Conservation (phyloP, 2,888 invertebrate genomes). For the Cephonodes hylas region DNA sequence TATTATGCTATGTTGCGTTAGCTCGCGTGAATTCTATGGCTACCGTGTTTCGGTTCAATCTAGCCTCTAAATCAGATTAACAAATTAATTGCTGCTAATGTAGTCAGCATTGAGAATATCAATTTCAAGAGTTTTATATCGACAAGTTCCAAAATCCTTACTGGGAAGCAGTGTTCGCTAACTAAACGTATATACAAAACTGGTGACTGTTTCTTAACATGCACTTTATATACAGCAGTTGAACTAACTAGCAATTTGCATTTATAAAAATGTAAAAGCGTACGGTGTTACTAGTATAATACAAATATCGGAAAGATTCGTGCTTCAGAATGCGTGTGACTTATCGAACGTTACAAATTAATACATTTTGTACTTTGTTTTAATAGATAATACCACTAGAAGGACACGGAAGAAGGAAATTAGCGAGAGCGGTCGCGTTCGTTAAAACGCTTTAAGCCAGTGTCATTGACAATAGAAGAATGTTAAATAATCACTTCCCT, state of each 20-base stretch:
- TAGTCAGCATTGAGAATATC: not conserved
- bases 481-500: not conserved
- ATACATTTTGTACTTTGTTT: not conserved
- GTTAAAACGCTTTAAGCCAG: not conserved
- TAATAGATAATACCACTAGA: not conserved
- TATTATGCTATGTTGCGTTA: not conserved
- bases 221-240: not conserved
- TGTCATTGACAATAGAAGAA: not conserved
- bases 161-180: not conserved
- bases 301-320: not conserved
- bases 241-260: not conserved
- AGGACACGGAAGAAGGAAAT: not conserved
- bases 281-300: not conserved
- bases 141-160: not conserved
- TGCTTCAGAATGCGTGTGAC: conserved; percentile 12
- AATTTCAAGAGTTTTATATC: not conserved
- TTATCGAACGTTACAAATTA: not conserved
- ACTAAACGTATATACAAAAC: not conserved
- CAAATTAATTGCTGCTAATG: too few species aligned
- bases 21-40: not conserved
- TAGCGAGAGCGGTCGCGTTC: not conserved
- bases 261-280: conserved; percentile 24
- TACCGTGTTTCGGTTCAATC: not conserved
- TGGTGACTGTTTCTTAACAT: not conserved
- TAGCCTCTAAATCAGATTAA: too few species aligned